Conservation (phyloP, 1,140 invertebrate genomes). For the Solen grandis region DNA sequence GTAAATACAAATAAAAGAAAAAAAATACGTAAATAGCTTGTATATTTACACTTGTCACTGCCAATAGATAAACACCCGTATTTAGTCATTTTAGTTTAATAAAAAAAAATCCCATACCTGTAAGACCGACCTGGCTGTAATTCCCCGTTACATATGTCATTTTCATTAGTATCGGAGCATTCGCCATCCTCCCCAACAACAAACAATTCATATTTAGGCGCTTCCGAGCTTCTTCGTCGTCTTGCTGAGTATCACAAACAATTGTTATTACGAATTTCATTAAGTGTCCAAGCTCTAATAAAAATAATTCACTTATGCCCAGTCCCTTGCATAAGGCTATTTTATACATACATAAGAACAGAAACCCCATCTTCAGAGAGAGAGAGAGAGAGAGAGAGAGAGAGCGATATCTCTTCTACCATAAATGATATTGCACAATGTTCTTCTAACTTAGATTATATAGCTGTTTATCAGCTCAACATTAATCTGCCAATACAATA, state of each 20-base stretch:
- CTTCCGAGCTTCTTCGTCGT: background rate
- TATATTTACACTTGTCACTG: too few relatives aligned
- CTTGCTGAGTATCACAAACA: background rate
- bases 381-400: background rate
- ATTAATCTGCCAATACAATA: background rate
- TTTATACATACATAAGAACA: background rate
- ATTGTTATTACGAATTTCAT: background rate
- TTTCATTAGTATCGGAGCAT: background rate
- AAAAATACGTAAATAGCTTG: background rate
- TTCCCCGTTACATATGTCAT: slow-evolving; percentile 37
- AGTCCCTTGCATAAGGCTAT: background rate
- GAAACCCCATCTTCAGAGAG: background rate
- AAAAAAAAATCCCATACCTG: background rate
- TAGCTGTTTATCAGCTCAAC: too few relatives aligned
- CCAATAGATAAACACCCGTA: too few relatives aligned
- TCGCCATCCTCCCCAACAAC: background rate
- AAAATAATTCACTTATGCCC: background rate
- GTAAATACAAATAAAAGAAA: background rate
- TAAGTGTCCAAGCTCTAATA: background rate
- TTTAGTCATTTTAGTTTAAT: too few relatives aligned
- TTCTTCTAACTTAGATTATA: background rate
- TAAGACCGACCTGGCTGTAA: slow-evolving; percentile 14
- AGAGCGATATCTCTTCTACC: too few relatives aligned
- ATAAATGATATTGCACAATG: background rate
- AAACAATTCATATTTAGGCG: background rate